Percentiles rank a stretch among this genome's conserved stretches.
phyloP scores from a whole-genome alignment of 2,797 vertebrate species.

The Enteromius thamalakanensis region DNA sequence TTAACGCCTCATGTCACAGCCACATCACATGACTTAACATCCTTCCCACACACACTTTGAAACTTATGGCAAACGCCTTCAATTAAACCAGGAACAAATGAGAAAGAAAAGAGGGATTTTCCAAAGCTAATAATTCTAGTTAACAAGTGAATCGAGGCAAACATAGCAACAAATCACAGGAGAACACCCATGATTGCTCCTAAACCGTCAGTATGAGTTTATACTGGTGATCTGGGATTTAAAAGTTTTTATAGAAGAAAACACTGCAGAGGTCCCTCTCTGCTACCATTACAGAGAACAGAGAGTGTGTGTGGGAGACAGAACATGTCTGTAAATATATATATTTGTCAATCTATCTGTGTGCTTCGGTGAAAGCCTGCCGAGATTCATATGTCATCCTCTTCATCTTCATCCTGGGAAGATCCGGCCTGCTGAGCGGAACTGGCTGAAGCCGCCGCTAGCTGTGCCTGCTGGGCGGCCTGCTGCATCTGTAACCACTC shows the following conservation, averaged over 20 bases:
- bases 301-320: conserved; percentile 8
- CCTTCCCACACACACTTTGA: conserved; percentile 36
- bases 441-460: conserved; percentile 92
- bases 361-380: conserved; percentile 5
- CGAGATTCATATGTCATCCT: conserved; percentile 90
- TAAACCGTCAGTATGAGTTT: conserved; percentile 45
- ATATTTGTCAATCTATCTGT: conserved; percentile 19
- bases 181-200: conserved; percentile 10
- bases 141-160: conserved; percentile 16
- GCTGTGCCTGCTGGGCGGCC: conserved; percentile 96
- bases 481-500: conserved; percentile 99
- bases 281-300: conserved; percentile 37
- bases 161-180: conserved; percentile 35
- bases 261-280: conserved; percentile 81
- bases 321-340: conserved; percentile 8
- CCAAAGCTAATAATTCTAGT: conserved; percentile 27
- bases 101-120: conserved; percentile 1
- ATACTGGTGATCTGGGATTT: conserved; percentile 33
- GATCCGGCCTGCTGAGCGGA: conserved; percentile 92
- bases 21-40: conserved; percentile 21
- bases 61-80: conserved; percentile 9
- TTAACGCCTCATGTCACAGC: conserved; percentile 29
- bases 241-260: conserved; percentile 55
- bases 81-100: conserved; percentile 46
- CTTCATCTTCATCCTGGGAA: conserved; percentile 98